phyloP scores from a whole-genome alignment of 2,797 vertebrate genomes.

The Ptychobarbus kaznakovi region DNA sequence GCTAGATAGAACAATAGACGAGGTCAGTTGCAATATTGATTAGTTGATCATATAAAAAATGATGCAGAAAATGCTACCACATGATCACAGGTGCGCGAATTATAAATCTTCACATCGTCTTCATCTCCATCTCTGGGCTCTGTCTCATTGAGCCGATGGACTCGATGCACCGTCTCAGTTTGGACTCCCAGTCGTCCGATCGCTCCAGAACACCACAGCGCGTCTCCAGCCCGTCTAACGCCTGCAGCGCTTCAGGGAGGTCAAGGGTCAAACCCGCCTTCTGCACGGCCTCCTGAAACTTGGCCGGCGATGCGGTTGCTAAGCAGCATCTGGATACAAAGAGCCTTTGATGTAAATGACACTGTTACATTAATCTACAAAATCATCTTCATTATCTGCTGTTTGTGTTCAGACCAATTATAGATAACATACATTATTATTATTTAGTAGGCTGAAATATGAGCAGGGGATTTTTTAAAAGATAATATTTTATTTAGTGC shows the following conservation, averaged over 20 bases:
- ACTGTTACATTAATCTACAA: neutral
- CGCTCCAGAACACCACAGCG: conserved; percentile 75
- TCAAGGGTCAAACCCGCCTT: conserved; percentile 81
- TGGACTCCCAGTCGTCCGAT: conserved; percentile 81
- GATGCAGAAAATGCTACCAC: too few species aligned
- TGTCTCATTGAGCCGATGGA: conserved; percentile 64
- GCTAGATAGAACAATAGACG: too few species aligned
- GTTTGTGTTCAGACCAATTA: too few species aligned
- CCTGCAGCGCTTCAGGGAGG: conserved; percentile 73
- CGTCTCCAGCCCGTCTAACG: conserved; percentile 76
- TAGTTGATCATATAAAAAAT: neutral
- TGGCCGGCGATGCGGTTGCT: conserved; percentile 88
- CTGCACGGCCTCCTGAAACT: conserved; percentile 83
- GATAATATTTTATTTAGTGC: too few species aligned
- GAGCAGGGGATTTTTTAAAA: too few species aligned
- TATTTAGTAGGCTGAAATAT: too few species aligned
- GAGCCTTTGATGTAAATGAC: neutral
- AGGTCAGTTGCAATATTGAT: neutral
- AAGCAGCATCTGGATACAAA: conserved; percentile 80
- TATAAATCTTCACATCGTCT: too few species aligned
- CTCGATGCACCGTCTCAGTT: conserved; percentile 74
- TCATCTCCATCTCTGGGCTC: neutral
- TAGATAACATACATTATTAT: too few species aligned
- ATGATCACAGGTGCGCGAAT: too few species aligned
- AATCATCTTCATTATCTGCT: neutral